Base-by-base conservation (phyloP, 2,888 invertebrate species). In the Ecliptopera silaceata region DNA sequence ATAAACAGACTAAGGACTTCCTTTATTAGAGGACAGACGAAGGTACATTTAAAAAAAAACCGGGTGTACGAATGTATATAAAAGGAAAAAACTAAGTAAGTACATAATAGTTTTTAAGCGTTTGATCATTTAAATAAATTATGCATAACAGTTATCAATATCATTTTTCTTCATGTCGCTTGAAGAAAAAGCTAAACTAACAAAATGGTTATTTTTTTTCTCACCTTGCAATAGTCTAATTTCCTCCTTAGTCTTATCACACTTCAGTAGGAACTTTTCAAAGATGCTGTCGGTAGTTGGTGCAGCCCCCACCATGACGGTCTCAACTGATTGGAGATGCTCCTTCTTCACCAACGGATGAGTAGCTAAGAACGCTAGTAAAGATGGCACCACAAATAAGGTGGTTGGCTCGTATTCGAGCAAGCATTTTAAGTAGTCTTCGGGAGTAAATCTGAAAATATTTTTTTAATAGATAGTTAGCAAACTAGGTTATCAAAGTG, bases 301-400 rank as follows among this genome's bases (percentile, higher is more conserved):
- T 0, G 96, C 96, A 0, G 96, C 96, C 0, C 95, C 96, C 8
- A 94, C 94, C 71, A 95, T 92, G 20, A 96, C 92, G 2, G 91
- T 89, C 53, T 93, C 92, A 0, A 97, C 86, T 0, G 92, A 92
- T 18, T 93, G 86, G 45, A 97, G 80, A 70, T 96, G 95, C 54
- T 94, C 94, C 63, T 93, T 92, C 46, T 92, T 93, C 4, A 96
- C 93, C 26, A 92, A 81, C 0, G 96, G 95, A 79, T 95, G 95
- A 13, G 95, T 94, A 0, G 95, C 94, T 55, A 97, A 79, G 81
- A 96, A 96, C 1, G 95, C 88, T 13, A 96, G 82, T 5, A 97
- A 85, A 0, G 96, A 96, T 0, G 97, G 96, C 1, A 96, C 97
- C 2, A 95, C 93, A 71, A 95, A 95, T 17, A 95, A 71, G 1